These are phyloP conservation scores for Phocoena phocoena DNA, from an alignment of 2,113 vertebrate species.

Conservation along the genomic window DNA sequence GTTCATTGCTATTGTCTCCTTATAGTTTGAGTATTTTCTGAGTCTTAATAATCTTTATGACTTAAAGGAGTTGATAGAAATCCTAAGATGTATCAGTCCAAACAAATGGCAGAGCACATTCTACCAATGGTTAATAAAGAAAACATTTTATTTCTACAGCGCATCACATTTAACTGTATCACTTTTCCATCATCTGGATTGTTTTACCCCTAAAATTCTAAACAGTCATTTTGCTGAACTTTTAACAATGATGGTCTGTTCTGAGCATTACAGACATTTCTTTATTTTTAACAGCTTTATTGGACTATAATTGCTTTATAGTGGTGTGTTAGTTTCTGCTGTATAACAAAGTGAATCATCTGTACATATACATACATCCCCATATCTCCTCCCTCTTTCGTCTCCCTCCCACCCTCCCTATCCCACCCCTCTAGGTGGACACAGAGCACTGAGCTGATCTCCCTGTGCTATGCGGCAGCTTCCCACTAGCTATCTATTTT, in stretches of 20 bases:
- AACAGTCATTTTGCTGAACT: neutral
- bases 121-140: neutral
- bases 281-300: too few relatives aligned
- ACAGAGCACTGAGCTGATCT: too few relatives aligned
- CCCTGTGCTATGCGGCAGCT: too few relatives aligned
- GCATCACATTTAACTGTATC: neutral
- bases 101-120: neutral
- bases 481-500: too few relatives aligned
- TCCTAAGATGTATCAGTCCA: neutral
- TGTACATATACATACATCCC: too few relatives aligned
- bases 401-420: too few relatives aligned
- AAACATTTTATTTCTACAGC: neutral
- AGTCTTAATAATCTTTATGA: neutral
- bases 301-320: too few relatives aligned
- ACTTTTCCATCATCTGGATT: neutral
- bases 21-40: neutral
- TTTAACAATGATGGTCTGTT: neutral
- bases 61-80: neutral
- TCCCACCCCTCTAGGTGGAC: too few relatives aligned
- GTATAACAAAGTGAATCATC: too few relatives aligned
- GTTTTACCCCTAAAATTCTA: neutral
- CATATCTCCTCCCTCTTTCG: too few relatives aligned
- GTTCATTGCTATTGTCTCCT: neutral
- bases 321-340: too few relatives aligned
- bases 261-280: neutral